Base-by-base conservation (phyloP, 1,140 invertebrate genomes). In the Paralvinella palmiformis region DNA sequence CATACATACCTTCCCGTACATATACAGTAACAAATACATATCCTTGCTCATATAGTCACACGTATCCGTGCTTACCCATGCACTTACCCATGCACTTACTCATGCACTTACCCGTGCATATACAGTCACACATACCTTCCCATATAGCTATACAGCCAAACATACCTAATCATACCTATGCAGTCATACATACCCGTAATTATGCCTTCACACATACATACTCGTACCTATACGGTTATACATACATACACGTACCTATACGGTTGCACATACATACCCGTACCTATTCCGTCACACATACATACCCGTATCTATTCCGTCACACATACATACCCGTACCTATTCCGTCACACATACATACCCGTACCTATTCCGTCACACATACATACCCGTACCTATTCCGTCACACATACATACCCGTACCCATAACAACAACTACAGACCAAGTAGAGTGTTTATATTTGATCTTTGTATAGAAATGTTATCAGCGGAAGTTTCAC, bases 21-120 rank as follows among this genome's bases (percentile, higher is more conserved):
- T 24, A 41, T 20, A 15, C 37, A 60, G 32, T n/a, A 32, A 37
- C 22, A 15, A 20, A 37, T 20, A 20, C 33, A 3, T 22, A 45
- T 36, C 35, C 10, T 13, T 33, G 33, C 35, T 7, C 35, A 58
- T 33, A 31, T 33, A 36, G 20, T 24, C 35, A 58, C 56, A 2
- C 56, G 33, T 33, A 31, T 17, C 5, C 35, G 33, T 32, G 33
- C 17, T 2, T 33, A 58, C 29, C 1, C 29, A 33, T 20, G 6
- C 35, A 36, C 58, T 15, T 36, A 60, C 58, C 13, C 58, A 44
- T 36, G 20, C 37, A 60, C 32, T 15, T 36, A 60, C 37, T 7
- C 58, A 60, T 31, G 17, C 58, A 60, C 37, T n/a, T 36, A 60
- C 32, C 6, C 37, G 31, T 36, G 6, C 58, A 60, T 36, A 45